Base-by-base conservation (phyloP, 2,113 vertebrate genomes). In the Ursus arctos region DNA sequence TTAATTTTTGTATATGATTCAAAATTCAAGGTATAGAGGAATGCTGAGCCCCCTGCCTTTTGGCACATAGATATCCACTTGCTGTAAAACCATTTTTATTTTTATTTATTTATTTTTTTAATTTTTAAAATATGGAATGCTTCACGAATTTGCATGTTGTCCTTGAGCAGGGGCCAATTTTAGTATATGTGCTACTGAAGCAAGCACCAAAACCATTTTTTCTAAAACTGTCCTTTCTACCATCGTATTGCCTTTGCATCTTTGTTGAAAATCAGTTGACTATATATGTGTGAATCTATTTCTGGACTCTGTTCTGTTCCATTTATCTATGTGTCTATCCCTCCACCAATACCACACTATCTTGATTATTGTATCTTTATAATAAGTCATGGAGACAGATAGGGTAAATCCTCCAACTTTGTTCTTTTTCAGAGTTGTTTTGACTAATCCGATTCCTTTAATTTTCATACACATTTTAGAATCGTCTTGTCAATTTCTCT, bases 361-460 rank as follows among this genome's bases (percentile, higher is more conserved):
- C 36, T 72, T 89, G 36, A 79, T 87, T 93, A 33, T 40, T 59
- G 1, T 96, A 72, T 40, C 16, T 89, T 94, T 90, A 53, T 57
- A 86, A 21, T 81, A 94, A 80, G 65, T 79, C 19, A 63, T 49
- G 40, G 79, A 72, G 31, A 82, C 83, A 76, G 63, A 15, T 76
- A 49, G 16, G 81, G 11, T 83, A 65, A 86, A 22, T 65, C 51
- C 13, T 81, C 18, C 16, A 89, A 19, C 6, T 86, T 93, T 55
- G 4, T 85, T 88, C 11, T 59, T 92, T 79, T 69, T 61, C 5
- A 28, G 4, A 51, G 76, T 77, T 67, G 13, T 55, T 97, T 97
- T 93, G 55, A 36, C 33, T 93, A 67, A 43, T 80, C 85, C 69
- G 31, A 9, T 93, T 97, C 7, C 15, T 94, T 98, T 91, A 31